phyloP scores from a whole-genome alignment of 2,797 vertebrate genomes.

The Sebastes nivosus region DNA sequence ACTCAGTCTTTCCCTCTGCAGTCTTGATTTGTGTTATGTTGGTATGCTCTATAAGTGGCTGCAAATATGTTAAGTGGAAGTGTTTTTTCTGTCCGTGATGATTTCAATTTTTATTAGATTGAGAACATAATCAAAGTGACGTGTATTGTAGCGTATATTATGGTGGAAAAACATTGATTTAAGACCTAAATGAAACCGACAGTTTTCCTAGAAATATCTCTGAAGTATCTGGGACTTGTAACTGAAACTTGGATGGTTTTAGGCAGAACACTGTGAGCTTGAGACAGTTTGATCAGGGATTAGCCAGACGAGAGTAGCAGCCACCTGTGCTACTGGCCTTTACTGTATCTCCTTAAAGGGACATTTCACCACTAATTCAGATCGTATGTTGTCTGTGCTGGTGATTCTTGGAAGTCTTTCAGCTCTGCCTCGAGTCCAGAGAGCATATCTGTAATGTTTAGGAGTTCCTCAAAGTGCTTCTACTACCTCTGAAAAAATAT shows the following conservation, averaged over 20 bases:
- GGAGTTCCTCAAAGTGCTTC: background rate
- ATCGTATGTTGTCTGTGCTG: background rate
- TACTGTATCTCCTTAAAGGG: slow-evolving; percentile 19
- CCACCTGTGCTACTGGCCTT: slow-evolving; percentile 35
- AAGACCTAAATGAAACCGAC: background rate
- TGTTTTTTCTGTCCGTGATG: background rate
- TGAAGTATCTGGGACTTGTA: background rate
- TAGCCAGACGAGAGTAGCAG: slow-evolving; percentile 6
- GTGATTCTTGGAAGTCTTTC: background rate
- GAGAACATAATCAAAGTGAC: background rate
- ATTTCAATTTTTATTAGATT: background rate
- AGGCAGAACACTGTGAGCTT: background rate
- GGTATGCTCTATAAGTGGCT: background rate
- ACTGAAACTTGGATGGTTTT: background rate
- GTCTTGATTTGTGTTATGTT: background rate
- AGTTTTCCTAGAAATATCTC: background rate
- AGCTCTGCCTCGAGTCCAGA: background rate
- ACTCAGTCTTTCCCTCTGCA: background rate
- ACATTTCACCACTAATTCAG: background rate
- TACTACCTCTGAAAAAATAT: background rate
- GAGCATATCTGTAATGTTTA: background rate
- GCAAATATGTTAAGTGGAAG: background rate
- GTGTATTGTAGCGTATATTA: background rate
- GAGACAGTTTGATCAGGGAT: slow-evolving; percentile 28
- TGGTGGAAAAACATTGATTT: background rate